Percentiles rank a stretch among this genome's conserved stretches.
phyloP scores from a whole-genome alignment of 2,113 vertebrate species.

The Ariopsis seemanni region DNA sequence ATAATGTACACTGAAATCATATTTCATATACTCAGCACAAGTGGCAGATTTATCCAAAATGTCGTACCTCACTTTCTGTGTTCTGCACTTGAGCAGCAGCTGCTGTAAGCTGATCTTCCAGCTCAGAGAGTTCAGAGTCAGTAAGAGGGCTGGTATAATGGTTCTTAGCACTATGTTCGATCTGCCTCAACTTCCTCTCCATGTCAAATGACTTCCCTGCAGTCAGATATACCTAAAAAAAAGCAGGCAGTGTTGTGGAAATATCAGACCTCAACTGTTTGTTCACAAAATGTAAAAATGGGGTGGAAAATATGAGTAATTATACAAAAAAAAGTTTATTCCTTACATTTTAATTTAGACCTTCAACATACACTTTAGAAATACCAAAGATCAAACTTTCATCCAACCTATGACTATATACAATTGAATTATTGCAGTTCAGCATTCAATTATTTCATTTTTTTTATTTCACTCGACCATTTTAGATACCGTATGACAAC shows the following conservation, averaged over 20 bases:
- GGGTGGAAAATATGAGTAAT: neutral
- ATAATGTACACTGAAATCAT: neutral
- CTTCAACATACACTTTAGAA: neutral
- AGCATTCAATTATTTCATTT: neutral
- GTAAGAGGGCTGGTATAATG: constrained; percentile 64
- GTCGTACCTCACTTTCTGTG: constrained; percentile 76
- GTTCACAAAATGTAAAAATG: neutral
- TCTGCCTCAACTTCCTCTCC: constrained; percentile 63
- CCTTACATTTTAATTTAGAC: neutral
- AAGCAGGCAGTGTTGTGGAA: constrained; percentile 5
- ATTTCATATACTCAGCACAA: neutral
- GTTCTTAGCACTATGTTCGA: constrained; percentile 66
- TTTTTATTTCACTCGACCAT: neutral
- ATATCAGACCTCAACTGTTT: neutral
- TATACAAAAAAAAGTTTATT: neutral
- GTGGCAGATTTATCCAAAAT: no score
- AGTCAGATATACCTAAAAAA: constrained; percentile 77
- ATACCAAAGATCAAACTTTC: neutral
- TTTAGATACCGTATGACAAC: neutral
- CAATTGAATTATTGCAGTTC: neutral
- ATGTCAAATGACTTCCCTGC: constrained; percentile 68
- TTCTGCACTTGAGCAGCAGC: constrained; percentile 78
- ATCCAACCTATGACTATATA: neutral
- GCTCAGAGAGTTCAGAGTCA: constrained; percentile 83
- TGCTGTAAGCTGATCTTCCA: constrained; percentile 84